Base-by-base conservation (phyloP, 2,797 vertebrate genomes). In the Tapirus indicus region DNA sequence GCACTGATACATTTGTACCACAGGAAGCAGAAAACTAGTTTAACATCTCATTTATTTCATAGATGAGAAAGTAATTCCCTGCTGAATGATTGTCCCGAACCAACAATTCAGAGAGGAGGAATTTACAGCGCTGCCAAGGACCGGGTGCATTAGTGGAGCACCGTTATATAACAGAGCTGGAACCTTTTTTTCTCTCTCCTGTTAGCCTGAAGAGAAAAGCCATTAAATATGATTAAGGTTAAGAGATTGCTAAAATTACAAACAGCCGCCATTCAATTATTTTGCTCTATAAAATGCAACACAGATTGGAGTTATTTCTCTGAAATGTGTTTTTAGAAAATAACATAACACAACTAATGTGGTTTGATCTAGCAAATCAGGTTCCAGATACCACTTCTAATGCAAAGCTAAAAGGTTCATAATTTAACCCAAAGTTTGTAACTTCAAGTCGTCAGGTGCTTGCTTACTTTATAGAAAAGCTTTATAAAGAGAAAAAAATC, bases 221-320 rank as follows among this genome's bases (percentile, higher is more conserved):
- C 98, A 99, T 99, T 99, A 99, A 99, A 99, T 99, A 99, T 99
- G 99, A 99, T 99, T 99, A 99, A 99, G 99, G 99, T 99, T 99
- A 99, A 99, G 99, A 99, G 99, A 99, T 99, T 99, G 98, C 99
- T 99, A 98, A 99, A 99, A 99, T 99, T 98, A 99, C 98, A 98
- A 99, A 99, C 98, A 99, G 99, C 98, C 98, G 98, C 99, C 98
- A 99, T 99, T 99, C 99, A 99, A 99, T 99, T 99, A 99, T 99
- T 99, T 98, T 99, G 98, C 98, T 98, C 98, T 98, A 98, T 99
- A 99, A 99, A 99, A 99, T 97, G 98, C 98, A 98, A 98, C 98
- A 97, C 98, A 98, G 99, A 98, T 98, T 98, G 98, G 98, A 99
- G 98, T 99, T 99, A 98, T 99, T 99, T 98, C 98, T 98, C 98